phyloP scores from a whole-genome alignment of 2,113 vertebrate species.

The Cinclus cinclus region DNA sequence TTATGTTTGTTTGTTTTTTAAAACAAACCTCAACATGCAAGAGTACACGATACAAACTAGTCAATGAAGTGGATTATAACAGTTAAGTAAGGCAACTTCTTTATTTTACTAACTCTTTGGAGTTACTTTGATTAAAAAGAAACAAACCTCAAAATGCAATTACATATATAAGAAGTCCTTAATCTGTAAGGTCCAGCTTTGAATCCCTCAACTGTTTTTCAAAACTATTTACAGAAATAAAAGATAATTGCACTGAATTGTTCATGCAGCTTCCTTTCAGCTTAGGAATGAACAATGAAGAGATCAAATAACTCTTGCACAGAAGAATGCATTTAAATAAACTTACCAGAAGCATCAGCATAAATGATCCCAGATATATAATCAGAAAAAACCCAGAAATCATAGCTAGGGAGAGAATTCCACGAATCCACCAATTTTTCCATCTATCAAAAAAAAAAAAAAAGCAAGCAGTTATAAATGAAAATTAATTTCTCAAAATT shows the following conservation, averaged over 20 bases:
- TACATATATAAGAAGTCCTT: not conserved
- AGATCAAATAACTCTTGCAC: not conserved
- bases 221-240: not conserved
- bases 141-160: too few relatives aligned
- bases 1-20: not conserved
- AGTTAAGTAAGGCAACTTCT: not conserved
- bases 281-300: not conserved
- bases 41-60: not conserved
- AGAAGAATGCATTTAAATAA: not conserved
- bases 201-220: not conserved
- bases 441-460: conserved; percentile 77
- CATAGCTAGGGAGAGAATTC: conserved; percentile 93
- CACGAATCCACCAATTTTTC: conserved; percentile 99
- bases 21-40: not conserved
- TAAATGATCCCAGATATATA: conserved; percentile 92
- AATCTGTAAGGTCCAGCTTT: not conserved
- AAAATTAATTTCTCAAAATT: not conserved
- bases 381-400: conserved; percentile 90
- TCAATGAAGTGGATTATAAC: not conserved
- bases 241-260: not conserved
- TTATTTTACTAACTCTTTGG: not conserved
- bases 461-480: not conserved
- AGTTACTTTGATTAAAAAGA: not conserved
- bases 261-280: not conserved
- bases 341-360: conserved; percentile 90